Base-by-base conservation (phyloP, 2,113 vertebrate species). In the Arvicanthis niloticus region DNA sequence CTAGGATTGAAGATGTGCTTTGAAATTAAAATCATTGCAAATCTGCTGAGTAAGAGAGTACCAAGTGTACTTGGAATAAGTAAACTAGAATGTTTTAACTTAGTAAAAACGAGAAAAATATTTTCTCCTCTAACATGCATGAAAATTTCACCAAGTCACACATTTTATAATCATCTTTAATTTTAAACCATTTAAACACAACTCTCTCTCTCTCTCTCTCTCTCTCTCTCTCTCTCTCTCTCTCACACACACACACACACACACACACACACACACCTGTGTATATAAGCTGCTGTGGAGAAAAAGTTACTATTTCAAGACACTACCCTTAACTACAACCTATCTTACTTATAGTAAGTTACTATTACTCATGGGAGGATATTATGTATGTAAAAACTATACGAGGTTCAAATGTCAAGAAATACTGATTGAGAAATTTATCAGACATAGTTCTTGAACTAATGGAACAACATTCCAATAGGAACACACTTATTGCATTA, bases 1-100 rank as follows among this genome's bases (percentile, higher is more conserved):
- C n/a, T 85, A 94, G 78, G 84, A 97, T 95, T 96, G 96, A 96
- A 97, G 65, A 88, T n/a, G 40, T 62, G 40, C 78, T 94, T 97
- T 97, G 96, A 96, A 93, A 94, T 96, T 89, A 96, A 97, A 96
- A 96, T 95, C 62, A 67, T 5, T 88, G 53, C 81, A 81, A 87
- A 93, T 93, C 40, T 94, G 94, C 94, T 96, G 96, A 97, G 88
- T 93, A 94, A 96, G 89, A 88, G 45, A 97, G 75, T 24, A 75
- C 31, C n/a, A 93, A 93, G 37, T 73, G 31, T 94, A 58, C n/a
- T 73, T 90, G 22, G 22, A 77, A 92, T 26, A 85, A 65, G 40
- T 31, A 97, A 60, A 94, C n/a, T 42, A 77, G 53, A 78, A 93
- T 91, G 15, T 65, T 95, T 96, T 96, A 60, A 58, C 37, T 88